These are phyloP conservation scores for Rotaria magnacalcarata DNA, from an alignment of 2,888 invertebrate species.

Conservation along the genomic window DNA sequence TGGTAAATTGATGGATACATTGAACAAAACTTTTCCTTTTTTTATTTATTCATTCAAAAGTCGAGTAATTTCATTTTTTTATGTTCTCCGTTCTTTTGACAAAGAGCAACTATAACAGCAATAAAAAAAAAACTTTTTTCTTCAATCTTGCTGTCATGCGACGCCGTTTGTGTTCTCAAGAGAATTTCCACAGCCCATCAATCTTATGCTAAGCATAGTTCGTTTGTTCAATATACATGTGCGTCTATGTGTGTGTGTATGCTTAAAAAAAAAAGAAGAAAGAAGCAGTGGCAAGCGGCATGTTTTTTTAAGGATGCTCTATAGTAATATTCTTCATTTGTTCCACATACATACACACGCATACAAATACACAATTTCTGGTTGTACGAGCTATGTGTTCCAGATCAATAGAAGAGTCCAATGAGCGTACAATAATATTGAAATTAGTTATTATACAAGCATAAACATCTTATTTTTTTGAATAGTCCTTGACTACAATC, in stretches of 20 bases:
- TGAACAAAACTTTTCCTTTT: not conserved
- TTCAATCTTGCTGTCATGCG: not conserved
- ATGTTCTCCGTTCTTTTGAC: not conserved
- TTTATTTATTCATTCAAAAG: not conserved
- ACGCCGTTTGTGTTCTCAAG: not conserved
- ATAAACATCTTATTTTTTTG: not conserved
- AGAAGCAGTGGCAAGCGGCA: conserved; percentile 6
- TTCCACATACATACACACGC: not conserved
- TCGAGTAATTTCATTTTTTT: not conserved
- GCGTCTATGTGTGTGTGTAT: not conserved
- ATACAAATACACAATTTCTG: not conserved
- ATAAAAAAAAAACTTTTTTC: not conserved
- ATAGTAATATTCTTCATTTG: not conserved
- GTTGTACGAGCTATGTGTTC: not conserved
- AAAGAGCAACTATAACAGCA: not conserved
- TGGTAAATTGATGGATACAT: not conserved
- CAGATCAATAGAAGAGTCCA: not conserved
- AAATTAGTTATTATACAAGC: not conserved
- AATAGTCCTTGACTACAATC: not conserved
- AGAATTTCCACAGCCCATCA: not conserved
- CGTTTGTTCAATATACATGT: not conserved
- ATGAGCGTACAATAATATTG: not conserved
- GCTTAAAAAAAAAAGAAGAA: not conserved
- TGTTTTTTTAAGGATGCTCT: not conserved
- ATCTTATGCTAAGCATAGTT: not conserved